Evolutionary conservation across 2,113 vertebrate genomes (phyloP).

Genomic region (Nestor notabilis): DNA sequence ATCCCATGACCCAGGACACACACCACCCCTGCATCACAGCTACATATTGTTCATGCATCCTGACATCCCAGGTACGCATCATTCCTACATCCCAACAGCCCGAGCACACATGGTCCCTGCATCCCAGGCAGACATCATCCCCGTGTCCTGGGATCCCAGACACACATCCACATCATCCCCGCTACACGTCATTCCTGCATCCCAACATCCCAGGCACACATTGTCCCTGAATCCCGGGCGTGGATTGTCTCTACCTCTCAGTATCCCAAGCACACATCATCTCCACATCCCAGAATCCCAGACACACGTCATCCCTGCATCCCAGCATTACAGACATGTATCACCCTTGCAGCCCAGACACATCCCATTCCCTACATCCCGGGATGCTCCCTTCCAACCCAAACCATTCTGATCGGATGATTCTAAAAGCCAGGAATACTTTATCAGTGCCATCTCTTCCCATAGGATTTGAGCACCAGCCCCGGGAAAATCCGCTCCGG

Average conservation of each 20-base stretch:
- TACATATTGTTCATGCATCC: not conserved
- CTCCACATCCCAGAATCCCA: accelerated
- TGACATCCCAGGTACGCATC: no score
- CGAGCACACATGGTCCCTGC: accelerated
- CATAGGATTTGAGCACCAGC: not conserved
- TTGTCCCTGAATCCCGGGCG: not conserved
- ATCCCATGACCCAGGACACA: not conserved
- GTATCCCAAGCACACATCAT: not conserved
- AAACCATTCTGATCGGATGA: not conserved
- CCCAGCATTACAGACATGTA: not conserved
- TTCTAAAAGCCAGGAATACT: not conserved
- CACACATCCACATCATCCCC: no score
- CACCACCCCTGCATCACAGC: not conserved
- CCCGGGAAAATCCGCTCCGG: not conserved
- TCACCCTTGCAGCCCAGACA: not conserved
- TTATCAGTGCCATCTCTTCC: not conserved
- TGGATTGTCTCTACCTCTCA: not conserved
- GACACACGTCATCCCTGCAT: not conserved
- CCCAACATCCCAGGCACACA: not conserved
- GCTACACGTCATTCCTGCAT: not conserved
- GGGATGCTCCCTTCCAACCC: not conserved
- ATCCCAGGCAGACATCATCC: not conserved
- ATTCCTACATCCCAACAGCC: no score
- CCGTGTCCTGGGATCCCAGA: no score
- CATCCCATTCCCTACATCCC: not conserved